Conservation (phyloP, 2,888 invertebrate species). For the Phalangium opilio region DNA sequence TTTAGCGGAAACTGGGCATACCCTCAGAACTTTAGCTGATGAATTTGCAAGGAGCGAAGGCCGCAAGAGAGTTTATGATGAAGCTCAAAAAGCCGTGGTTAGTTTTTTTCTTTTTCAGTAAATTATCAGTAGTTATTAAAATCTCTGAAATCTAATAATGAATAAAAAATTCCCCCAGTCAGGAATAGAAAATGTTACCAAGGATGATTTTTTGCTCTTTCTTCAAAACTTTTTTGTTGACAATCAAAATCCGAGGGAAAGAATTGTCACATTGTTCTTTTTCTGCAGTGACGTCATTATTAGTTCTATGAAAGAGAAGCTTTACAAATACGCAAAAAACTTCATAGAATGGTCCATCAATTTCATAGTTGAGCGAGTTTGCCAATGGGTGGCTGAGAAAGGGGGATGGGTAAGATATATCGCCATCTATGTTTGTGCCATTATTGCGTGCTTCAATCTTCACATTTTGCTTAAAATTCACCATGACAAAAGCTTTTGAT, state of each 20-base stretch:
- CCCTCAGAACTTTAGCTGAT: constrained; percentile 24
- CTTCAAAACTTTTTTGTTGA: constrained; percentile 24
- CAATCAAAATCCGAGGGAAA: constrained; percentile 23
- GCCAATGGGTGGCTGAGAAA: constrained; percentile 25
- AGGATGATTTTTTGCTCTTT: constrained; percentile 23
- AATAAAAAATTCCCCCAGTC: constrained; percentile 6
- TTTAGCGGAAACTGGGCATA: not conserved
- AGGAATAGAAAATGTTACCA: constrained; percentile 18
- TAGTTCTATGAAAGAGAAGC: constrained; percentile 20
- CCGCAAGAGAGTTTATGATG: constrained; percentile 22
- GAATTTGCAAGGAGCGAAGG: constrained; percentile 25
- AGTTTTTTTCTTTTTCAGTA: too few relatives aligned
- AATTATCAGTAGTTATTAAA: too few relatives aligned
- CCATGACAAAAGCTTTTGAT: too few relatives aligned
- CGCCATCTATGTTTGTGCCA: too few relatives aligned
- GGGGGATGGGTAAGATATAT: constrained; percentile 27
- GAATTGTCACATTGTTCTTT: constrained; percentile 28
- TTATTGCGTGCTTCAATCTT: too few relatives aligned
- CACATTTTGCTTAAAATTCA: too few relatives aligned
- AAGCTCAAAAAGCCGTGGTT: too few relatives aligned
- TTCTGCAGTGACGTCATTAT: constrained; percentile 30
- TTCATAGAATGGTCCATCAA: constrained; percentile 26
- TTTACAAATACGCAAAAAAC: constrained; percentile 9
- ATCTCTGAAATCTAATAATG: too few relatives aligned
- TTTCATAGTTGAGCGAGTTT: constrained; percentile 25